Conservation (phyloP, 2,888 invertebrate species). For the Dicranocentrus wangi region DNA sequence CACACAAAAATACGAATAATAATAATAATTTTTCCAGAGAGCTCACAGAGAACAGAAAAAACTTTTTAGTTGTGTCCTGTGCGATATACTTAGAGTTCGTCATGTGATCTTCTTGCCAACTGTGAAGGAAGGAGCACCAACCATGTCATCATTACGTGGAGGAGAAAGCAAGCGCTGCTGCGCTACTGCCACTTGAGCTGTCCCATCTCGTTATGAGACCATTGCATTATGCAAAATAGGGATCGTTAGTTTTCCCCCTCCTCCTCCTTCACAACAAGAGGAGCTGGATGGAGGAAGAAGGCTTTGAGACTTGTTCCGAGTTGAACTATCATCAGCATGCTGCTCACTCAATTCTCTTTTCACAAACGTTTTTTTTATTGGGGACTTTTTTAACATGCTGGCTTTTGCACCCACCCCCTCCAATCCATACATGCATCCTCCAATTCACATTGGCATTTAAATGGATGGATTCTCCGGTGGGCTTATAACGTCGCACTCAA, state of each 20-base stretch:
- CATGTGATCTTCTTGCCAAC: not conserved
- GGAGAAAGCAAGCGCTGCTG: not conserved
- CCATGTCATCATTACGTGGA: slow-evolving; percentile 16
- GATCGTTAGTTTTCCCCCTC: slow-evolving; percentile 45
- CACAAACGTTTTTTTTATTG: no score
- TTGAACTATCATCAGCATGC: no score
- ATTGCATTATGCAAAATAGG: slow-evolving; percentile 54
- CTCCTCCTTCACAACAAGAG: not conserved
- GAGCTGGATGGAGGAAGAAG: not conserved
- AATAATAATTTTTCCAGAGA: not conserved
- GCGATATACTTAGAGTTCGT: no score
- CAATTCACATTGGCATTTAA: no score
- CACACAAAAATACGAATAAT: not conserved
- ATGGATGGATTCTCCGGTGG: no score
- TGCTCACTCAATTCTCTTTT: no score
- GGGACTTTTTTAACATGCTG: no score
- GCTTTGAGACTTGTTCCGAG: slow-evolving; percentile 11
- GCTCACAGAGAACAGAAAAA: no score
- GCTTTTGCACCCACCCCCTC: no score
- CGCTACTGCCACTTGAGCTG: slow-evolving; percentile 41
- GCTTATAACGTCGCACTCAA: no score
- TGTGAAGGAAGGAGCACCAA: not conserved
- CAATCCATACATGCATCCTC: no score
- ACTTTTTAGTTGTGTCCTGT: no score
- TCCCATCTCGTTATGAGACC: slow-evolving; percentile 59